phyloP scores from a whole-genome alignment of 2,888 invertebrate species.

The Monochamus alternatus region DNA sequence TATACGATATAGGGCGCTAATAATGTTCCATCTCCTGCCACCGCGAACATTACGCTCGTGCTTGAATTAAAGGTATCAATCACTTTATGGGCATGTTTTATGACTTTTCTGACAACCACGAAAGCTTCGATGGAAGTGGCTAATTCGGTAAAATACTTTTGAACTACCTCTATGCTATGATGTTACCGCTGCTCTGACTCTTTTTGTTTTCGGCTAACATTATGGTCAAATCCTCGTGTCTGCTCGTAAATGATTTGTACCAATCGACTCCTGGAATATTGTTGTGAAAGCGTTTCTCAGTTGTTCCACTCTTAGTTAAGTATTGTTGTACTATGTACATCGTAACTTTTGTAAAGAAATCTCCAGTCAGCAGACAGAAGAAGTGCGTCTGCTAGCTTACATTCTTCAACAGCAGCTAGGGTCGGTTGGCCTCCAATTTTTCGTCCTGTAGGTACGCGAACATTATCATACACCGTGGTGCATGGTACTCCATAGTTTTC shows the following conservation, averaged over 20 bases:
- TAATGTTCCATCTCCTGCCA: constrained; percentile 39
- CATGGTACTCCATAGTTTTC: constrained; percentile 35
- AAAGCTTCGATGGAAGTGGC: too few species aligned
- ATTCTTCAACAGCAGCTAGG: too few species aligned
- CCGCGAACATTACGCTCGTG: constrained; percentile 60
- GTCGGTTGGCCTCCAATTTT: too few species aligned
- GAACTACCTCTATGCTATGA: constrained; percentile 42
- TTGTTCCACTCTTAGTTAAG: too few species aligned
- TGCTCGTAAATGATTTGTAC: constrained; percentile 42
- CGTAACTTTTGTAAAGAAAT: too few species aligned
- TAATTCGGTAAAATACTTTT: too few species aligned
- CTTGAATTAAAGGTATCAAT: constrained; percentile 49
- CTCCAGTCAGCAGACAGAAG: too few species aligned
- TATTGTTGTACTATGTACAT: too few species aligned
- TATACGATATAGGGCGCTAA: constrained; percentile 61
- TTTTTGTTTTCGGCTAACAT: constrained; percentile 40
- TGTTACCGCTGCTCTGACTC: constrained; percentile 34
- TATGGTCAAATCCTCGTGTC: constrained; percentile 35
- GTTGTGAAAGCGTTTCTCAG: constrained; percentile 33
- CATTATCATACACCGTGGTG: too few species aligned
- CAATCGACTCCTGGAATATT: too few species aligned
- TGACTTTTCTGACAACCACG: constrained; percentile 39
- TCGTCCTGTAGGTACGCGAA: too few species aligned
- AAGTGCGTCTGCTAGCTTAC: too few species aligned
- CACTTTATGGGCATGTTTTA: constrained; percentile 45